Base-by-base conservation (phyloP, 2,113 vertebrate genomes). In the Asarcornis scutulata region DNA sequence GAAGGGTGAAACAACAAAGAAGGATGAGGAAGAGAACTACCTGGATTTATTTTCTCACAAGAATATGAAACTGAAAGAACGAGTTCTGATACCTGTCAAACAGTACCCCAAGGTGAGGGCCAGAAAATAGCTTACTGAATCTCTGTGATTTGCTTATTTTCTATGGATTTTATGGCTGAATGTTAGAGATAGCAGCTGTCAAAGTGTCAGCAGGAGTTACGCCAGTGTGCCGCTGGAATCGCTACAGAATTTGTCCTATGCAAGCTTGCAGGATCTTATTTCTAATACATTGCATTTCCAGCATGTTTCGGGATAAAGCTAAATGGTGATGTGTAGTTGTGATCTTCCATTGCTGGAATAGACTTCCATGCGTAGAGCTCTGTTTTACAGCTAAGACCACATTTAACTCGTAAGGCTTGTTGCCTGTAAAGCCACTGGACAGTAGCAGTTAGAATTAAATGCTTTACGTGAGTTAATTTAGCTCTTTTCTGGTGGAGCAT, bases 11-110 rank as follows among this genome's bases (percentile, higher is more conserved):
- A 98, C 96, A 5, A 98, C 97, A 21, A 99, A 99, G 97, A 99
- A 99, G 97, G 99, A 98, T 6, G 98, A 98, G 31, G 99, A 99
- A 0, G 99, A 99, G 79, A 97, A 98, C 42, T 99, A 99, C 97
- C 97, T 99, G 98, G 99, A 99, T 97, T 98, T 99, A 86, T 99
- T 99, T 98, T 99, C 99, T 88, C 99, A 99, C 81, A 99, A 99
- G 98, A 99, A 99, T 87, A 99, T 99, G 98, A 99, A 99, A 68
- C 98, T 99, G 92, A 99, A 99, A 95, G 99, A 99, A 71, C 98
- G 99, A 34, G 99, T 99, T 86, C 98, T 99, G 95, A 99, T 99
- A 95, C 99, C 99, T 77, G 99, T 99, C 94, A 99, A 99, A 89
- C 99, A 99, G 93, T 99, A 99, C 94, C 99, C 99, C 40, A 99